Percentiles rank a stretch among this genome's conserved stretches.
phyloP scores from a whole-genome alignment of 2,888 invertebrate species.

The Cordilura impudica region DNA sequence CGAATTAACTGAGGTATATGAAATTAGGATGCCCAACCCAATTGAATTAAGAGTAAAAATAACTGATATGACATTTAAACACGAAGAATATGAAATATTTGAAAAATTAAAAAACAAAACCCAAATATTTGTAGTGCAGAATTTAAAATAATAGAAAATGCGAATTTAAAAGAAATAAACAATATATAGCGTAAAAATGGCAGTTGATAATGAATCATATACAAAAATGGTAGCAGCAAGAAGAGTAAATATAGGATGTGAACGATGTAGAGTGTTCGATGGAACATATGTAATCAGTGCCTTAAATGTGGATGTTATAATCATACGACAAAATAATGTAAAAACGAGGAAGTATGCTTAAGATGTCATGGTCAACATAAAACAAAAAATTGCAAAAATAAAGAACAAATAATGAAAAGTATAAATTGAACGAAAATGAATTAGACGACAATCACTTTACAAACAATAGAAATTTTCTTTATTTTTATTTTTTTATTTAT shows the following conservation, averaged over 20 bases:
- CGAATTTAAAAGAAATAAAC: too few species aligned
- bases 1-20: constrained; percentile 1
- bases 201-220: too few species aligned
- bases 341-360: constrained; percentile 27
- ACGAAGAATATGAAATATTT: neutral
- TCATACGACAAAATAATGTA: constrained; percentile 35
- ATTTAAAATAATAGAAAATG: too few species aligned
- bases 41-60: neutral
- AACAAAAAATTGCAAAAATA: too few species aligned
- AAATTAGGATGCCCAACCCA: constrained; percentile 1
- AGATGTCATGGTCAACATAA: too few species aligned
- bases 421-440: constrained; percentile 22
- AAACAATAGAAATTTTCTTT: neutral
- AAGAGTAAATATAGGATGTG: too few species aligned
- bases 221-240: too few species aligned
- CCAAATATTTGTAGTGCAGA: neutral
- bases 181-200: too few species aligned
- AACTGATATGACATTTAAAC: constrained; percentile 9
- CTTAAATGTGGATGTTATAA: constrained; percentile 36
- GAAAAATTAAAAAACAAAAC: constrained; percentile 7
- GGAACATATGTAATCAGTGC: too few species aligned
- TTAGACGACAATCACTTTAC: constrained; percentile 29
- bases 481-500: too few species aligned
- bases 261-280: too few species aligned
- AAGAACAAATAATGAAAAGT: constrained; percentile 24